These are phyloP conservation scores for Limonius californicus DNA, from an alignment of 1,140 invertebrate genomes.

Conservation along the genomic window DNA sequence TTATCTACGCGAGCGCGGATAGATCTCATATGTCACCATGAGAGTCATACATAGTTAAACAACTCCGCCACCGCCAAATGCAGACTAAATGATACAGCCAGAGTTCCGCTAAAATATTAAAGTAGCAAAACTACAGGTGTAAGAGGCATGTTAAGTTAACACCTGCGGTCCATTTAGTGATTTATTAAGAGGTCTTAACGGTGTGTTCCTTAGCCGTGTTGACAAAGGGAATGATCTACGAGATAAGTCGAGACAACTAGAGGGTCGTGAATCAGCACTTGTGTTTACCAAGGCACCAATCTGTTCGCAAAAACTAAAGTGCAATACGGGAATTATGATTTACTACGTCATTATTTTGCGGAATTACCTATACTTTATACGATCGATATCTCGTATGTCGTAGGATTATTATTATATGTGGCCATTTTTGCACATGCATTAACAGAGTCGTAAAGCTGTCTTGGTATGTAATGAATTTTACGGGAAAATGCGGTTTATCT, in stretches of 20 bases:
- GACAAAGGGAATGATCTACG: conserved; percentile 21
- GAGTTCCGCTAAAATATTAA: not conserved
- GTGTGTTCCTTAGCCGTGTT: conserved; percentile 8
- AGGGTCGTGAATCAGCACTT: conserved; percentile 17
- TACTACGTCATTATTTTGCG: not conserved
- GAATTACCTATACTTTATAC: too few relatives aligned
- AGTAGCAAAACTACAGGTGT: not conserved
- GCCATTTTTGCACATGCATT: too few relatives aligned
- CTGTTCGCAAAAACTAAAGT: not conserved
- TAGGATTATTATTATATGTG: too few relatives aligned
- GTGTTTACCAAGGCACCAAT: conserved; percentile 1
- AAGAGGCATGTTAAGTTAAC: conserved; percentile 16
- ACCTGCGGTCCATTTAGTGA: conserved; percentile 20
- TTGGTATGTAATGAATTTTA: too few relatives aligned
- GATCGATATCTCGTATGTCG: too few relatives aligned
- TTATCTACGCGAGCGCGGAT: not conserved
- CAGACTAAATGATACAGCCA: not conserved
- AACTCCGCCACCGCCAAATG: not conserved
- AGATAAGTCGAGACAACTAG: conserved; percentile 11
- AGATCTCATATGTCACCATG: not conserved
- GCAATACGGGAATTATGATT: not conserved
- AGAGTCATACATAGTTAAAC: not conserved
- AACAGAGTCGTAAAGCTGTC: too few relatives aligned
- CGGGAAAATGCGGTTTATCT: too few relatives aligned
- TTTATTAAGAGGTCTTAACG: conserved; percentile 20